phyloP scores from a whole-genome alignment of 2,113 vertebrate genomes.

The Neopipo cinnamomea region DNA sequence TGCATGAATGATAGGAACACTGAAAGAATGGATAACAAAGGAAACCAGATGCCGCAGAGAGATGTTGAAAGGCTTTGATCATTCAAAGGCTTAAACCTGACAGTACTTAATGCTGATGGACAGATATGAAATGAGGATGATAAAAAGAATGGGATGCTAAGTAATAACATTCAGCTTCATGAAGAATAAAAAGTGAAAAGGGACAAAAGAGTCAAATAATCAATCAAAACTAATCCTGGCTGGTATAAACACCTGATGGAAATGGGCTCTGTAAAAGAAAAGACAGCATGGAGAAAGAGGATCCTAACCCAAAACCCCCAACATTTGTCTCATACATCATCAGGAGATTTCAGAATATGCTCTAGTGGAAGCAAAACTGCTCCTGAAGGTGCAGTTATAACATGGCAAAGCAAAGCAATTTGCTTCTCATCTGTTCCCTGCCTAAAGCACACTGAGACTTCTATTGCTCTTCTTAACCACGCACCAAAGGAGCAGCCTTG shows the following conservation, averaged over 20 bases:
- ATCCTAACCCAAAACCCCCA: not conserved
- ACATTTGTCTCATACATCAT: not conserved
- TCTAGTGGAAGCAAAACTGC: not conserved
- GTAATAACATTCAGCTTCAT: not conserved
- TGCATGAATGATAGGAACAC: not conserved
- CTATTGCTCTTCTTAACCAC: not conserved
- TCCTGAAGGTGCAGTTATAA: not conserved
- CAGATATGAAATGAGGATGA: conserved; percentile 18
- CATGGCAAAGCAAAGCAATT: not conserved
- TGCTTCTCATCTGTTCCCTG: not conserved
- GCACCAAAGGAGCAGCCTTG: not conserved
- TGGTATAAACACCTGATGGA: not conserved
- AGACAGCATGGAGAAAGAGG: not conserved
- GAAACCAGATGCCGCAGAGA: conserved; percentile 14
- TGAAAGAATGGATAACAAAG: not conserved
- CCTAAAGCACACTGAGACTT: not conserved
- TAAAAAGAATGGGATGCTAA: not conserved
- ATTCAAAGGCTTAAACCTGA: conserved; percentile 18
- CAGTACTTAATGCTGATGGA: conserved; percentile 30
- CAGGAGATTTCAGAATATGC: not conserved
- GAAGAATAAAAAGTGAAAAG: not conserved
- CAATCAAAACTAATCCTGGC: not conserved
- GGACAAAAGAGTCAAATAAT: not conserved
- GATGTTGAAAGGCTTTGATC: not conserved
- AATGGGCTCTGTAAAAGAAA: not conserved